phyloP scores from a whole-genome alignment of 2,113 vertebrate genomes.

The Pseudorectes ferrugineus region DNA sequence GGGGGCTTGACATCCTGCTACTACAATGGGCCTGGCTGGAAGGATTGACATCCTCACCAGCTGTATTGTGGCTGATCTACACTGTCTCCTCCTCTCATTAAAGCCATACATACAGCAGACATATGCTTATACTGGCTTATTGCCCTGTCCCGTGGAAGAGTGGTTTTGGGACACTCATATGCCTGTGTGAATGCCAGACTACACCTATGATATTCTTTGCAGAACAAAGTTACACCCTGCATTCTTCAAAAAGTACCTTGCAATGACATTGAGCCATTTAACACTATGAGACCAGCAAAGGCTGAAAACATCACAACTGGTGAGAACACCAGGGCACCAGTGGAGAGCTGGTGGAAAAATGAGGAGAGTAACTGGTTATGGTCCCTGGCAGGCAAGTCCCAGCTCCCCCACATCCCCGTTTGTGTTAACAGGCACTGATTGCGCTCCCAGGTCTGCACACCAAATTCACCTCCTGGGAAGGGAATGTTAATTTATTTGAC shows the following conservation, averaged over 20 bases:
- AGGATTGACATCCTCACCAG: background rate
- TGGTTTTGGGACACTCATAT: background rate
- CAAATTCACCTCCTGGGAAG: background rate
- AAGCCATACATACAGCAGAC: background rate
- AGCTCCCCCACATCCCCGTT: background rate
- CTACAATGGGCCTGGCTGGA: background rate
- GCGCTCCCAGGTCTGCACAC: background rate
- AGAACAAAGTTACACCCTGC: background rate
- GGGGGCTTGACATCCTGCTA: background rate
- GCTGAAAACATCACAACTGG: background rate
- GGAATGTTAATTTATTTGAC: background rate
- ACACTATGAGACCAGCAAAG: rapidly evolving
- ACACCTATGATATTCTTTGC: background rate
- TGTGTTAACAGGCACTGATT: rapidly evolving
- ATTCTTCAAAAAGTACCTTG: background rate
- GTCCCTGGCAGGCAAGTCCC: background rate
- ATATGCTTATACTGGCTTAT: background rate
- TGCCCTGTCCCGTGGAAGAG: background rate
- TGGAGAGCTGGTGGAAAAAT: background rate
- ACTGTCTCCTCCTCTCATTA: background rate
- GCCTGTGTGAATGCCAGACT: background rate
- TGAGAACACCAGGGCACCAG: background rate
- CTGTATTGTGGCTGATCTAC: background rate
- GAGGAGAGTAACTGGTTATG: background rate
- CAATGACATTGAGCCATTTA: background rate